phyloP scores from a whole-genome alignment of 2,113 vertebrate species.

The Acrocephalus kingi region DNA sequence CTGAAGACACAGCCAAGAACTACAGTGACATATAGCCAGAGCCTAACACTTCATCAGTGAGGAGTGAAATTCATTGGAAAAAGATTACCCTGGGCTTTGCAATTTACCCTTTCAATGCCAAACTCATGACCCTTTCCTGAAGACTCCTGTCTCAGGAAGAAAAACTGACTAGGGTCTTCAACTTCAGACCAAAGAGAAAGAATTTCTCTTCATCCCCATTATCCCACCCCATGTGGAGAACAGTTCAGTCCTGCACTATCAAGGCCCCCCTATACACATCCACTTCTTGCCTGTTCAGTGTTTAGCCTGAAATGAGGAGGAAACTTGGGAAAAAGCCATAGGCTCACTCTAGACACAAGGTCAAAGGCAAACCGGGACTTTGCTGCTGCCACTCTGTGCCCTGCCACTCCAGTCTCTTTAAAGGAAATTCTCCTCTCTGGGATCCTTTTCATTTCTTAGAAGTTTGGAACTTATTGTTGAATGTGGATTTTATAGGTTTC shows the following conservation, averaged over 20 bases:
- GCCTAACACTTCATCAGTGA: not conserved
- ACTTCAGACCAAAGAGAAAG: not conserved
- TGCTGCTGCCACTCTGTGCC: not conserved
- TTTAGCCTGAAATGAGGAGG: not conserved
- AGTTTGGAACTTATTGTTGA: not conserved
- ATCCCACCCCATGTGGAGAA: not conserved
- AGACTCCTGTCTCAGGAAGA: not conserved
- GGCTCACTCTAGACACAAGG: not conserved
- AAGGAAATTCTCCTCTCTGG: slow-evolving; percentile 23
- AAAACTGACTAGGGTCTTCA: not conserved
- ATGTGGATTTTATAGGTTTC: slow-evolving; percentile 44
- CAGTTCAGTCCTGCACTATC: not conserved
- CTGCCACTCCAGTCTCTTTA: not conserved
- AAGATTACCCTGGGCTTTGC: not conserved
- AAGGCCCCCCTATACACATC: not conserved
- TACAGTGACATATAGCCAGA: not conserved
- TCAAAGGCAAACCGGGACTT: not conserved
- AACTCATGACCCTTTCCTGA: not conserved
- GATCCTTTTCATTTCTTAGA: not conserved
- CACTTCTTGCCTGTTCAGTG: not conserved
- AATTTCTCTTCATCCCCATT: not conserved
- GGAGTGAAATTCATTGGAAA: not conserved
- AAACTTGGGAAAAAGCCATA: not conserved
- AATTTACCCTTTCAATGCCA: not conserved
- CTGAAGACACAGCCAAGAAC: not conserved